phyloP scores from a whole-genome alignment of 2,113 vertebrate genomes.

The Microtus pennsylvanicus region DNA sequence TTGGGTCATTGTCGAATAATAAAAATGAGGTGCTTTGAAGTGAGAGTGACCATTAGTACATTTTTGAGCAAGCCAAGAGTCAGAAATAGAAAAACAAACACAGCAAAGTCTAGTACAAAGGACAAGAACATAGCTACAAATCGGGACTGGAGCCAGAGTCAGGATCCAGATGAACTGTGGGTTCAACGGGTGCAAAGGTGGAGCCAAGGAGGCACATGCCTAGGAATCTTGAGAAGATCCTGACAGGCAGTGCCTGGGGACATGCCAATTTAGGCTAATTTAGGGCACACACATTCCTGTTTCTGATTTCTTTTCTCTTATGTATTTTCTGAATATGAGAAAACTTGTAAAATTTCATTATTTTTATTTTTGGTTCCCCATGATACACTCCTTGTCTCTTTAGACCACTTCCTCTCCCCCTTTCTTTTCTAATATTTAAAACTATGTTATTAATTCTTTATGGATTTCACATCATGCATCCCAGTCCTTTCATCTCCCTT shows the following conservation, averaged over 20 bases:
- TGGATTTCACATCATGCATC: neutral
- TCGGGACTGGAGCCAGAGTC: conserved; percentile 38
- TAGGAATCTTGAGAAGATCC: neutral
- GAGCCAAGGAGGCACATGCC: neutral
- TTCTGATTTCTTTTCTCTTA: neutral
- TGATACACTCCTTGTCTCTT: neutral
- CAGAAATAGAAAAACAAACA: conserved; percentile 65
- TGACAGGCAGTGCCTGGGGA: neutral
- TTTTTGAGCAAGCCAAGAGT: conserved; percentile 49
- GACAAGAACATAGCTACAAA: conserved; percentile 38
- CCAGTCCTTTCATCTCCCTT: neutral
- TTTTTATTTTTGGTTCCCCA: neutral
- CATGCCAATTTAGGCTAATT: neutral
- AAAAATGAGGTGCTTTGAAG: conserved; percentile 31
- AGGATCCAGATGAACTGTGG: conserved; percentile 51
- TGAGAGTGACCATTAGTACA: neutral
- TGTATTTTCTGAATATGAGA: neutral
- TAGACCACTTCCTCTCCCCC: neutral
- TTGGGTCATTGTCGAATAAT: neutral
- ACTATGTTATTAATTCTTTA: neutral
- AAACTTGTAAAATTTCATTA: neutral
- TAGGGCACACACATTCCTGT: neutral
- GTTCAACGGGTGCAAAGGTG: conserved; percentile 4
- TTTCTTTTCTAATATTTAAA: neutral
- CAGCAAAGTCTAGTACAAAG: conserved; percentile 61